phyloP scores from a whole-genome alignment of 2,797 vertebrate genomes.

The Clarias pachynema region DNA sequence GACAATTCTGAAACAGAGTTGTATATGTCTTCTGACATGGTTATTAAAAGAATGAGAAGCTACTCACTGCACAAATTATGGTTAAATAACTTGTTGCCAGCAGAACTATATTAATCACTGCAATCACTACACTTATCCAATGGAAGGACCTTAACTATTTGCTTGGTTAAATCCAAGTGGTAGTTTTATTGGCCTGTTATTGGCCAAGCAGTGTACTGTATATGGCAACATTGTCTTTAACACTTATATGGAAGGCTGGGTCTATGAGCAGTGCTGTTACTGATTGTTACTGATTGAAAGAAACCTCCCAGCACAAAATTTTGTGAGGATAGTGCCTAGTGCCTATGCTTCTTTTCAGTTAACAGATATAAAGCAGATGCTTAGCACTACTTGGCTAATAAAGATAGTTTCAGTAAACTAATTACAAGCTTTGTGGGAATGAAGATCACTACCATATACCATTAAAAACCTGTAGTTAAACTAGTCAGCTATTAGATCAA shows the following conservation, averaged over 20 bases:
- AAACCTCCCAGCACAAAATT: background rate
- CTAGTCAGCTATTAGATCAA: slow-evolving; percentile 1
- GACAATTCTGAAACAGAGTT: no score
- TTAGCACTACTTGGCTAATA: background rate
- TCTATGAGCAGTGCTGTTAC: background rate
- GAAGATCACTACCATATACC: no score
- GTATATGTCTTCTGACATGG: no score
- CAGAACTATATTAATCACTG: no score
- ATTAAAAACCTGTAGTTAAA: background rate
- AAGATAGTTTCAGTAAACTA: background rate
- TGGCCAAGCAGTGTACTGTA: background rate
- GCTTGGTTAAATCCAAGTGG: no score
- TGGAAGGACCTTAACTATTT: no score
- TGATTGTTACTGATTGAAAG: background rate
- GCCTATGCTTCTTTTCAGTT: background rate
- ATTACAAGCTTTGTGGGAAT: background rate
- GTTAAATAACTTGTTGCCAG: no score
- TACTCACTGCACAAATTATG: no score
- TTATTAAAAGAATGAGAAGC: no score
- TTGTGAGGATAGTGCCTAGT: background rate
- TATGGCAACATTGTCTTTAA: background rate
- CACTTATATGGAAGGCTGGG: background rate
- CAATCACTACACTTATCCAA: no score
- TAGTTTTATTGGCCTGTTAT: no score
- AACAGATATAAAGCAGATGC: background rate